Conservation (phyloP, 1,140 invertebrate genomes). For the Aphidius gifuensis region DNA sequence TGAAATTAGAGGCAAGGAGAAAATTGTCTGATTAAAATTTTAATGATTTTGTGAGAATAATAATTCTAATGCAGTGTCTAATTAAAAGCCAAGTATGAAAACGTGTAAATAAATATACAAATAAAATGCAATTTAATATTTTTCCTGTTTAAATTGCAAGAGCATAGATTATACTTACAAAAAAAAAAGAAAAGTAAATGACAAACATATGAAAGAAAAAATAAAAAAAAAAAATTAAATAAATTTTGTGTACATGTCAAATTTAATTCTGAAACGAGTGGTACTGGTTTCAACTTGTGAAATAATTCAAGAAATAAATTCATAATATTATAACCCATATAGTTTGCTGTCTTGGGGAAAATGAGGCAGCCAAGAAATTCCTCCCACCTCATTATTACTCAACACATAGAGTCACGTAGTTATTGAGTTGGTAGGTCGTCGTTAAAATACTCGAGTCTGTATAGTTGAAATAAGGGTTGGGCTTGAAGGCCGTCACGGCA, state of each 20-base stretch:
- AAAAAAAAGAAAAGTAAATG: conserved; percentile 8
- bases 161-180: not conserved
- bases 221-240: not conserved
- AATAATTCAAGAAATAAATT: conserved; percentile 30
- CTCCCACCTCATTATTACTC: conserved; percentile 1
- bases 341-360: not conserved
- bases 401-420: not conserved
- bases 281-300: conserved; percentile 6
- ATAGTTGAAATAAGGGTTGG: conserved; percentile 24
- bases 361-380: conserved; percentile 8
- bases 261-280: conserved; percentile 20
- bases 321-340: conserved; percentile 20
- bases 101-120: conserved; percentile 27
- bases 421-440: not conserved
- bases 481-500: not conserved
- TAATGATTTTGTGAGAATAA: not conserved
- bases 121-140: not conserved
- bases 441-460: conserved; percentile 10
- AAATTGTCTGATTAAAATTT: too few species aligned
- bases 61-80: conserved; percentile 22
- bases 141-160: not conserved
- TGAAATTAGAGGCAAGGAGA: too few species aligned
- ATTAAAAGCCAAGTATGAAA: conserved; percentile 24
- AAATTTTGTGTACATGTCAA: conserved; percentile 21
- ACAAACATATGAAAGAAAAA: too few species aligned